These are phyloP conservation scores for Oscheius sp. DNA, from an alignment of 2,888 invertebrate species.

Conservation along the genomic window DNA sequence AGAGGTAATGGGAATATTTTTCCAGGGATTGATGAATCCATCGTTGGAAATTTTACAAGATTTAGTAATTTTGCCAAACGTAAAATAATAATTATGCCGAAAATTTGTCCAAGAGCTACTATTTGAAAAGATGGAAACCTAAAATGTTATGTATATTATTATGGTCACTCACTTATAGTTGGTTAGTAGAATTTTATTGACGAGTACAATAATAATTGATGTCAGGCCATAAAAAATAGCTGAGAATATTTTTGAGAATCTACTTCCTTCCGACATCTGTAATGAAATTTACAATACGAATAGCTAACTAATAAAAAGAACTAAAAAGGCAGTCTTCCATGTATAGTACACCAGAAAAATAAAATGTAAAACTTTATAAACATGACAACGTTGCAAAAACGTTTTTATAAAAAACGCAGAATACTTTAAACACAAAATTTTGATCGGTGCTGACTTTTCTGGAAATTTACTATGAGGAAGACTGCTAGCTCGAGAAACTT, in stretches of 20 bases:
- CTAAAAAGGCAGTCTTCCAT: too few species aligned
- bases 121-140: slow-evolving; percentile 91
- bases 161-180: slow-evolving; percentile 79
- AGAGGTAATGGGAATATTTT: slow-evolving; percentile 92
- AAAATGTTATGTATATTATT: slow-evolving; percentile 52
- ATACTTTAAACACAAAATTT: too few species aligned
- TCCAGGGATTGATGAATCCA: slow-evolving; percentile 77
- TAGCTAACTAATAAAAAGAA: too few species aligned
- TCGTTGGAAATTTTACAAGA: slow-evolving; percentile 84
- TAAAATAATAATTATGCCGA: slow-evolving; percentile 86
- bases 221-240: slow-evolving; percentile 90
- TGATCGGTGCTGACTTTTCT: too few species aligned
- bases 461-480: too few species aligned
- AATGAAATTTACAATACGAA: too few species aligned
- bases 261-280: slow-evolving; percentile 35
- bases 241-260: slow-evolving; percentile 78
- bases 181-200: slow-evolving; percentile 94
- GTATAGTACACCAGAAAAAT: too few species aligned
- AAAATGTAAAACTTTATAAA: too few species aligned
- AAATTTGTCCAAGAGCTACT: slow-evolving; percentile 83
- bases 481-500: slow-evolving; percentile 28
- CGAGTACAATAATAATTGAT: slow-evolving; percentile 93
- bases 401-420: too few species aligned
- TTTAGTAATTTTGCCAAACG: slow-evolving; percentile 81
- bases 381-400: too few species aligned